Base-by-base conservation (phyloP, 2,797 vertebrate genomes). In the Melopsittacus undulatus region DNA sequence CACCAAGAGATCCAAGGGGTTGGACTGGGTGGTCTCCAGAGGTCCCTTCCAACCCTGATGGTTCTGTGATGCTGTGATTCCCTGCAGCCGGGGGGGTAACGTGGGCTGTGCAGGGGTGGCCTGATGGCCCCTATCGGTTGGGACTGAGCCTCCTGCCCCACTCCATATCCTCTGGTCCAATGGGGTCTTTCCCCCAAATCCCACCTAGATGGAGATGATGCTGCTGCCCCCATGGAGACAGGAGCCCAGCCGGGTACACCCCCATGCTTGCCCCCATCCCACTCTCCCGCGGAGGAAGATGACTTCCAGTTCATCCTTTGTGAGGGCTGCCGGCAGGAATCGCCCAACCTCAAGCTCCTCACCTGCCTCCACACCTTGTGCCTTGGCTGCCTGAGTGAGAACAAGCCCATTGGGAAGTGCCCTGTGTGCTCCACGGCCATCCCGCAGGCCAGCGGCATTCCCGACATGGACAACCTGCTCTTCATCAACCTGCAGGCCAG, bases 311-410 rank as follows among this genome's bases (percentile, higher is more conserved):
- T 98, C 73, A 34, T 97, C 48, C 51, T 38, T 3, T 98, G 98
- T 2, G 91, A 95, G n/a, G 17, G 59, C 48, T 98, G 98, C 94
- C 59, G 3, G 42, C 38, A 18, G 9, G 97, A 97, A 68, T 89
- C 95, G 1, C 86, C 90, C 51, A 94, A 77, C 22, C 98, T 97
- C 56, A 98, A 97, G 70, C 97, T 98, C 49, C 96, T 98, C 26
- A 59, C 87, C 64, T 98, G 98, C 57, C 89, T 98, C 46, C 98
- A 98, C 89, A 97, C 96, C 8, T 59, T 98, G 20, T 98, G 98
- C 54, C 88, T 89, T 0, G 16, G 5, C 38, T 98, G 98, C 64
- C 62, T 98, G 62, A 51, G 91, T 5, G 16, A 93, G 19, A 81
- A 64, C 57, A 85, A 86, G 14, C 54, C 80, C 0, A 0, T 43